These are phyloP conservation scores for Semicossyphus pulcher DNA, from an alignment of 2,113 vertebrate species.

Conservation along the genomic window DNA sequence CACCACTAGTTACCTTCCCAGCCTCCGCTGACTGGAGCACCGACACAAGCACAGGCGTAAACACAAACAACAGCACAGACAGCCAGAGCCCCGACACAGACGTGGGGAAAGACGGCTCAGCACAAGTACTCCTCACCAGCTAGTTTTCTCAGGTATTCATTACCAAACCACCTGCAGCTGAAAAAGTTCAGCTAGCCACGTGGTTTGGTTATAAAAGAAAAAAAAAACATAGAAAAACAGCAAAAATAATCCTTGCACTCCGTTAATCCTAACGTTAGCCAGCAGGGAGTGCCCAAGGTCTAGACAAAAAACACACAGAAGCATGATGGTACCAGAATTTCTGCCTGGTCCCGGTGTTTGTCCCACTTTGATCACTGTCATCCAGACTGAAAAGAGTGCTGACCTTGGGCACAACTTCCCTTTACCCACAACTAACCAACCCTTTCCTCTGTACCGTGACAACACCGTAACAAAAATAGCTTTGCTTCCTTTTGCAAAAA, in stretches of 20 bases:
- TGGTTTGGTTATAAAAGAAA: conserved; percentile 24
- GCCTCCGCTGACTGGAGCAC: conserved; percentile 86
- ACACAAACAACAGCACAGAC: conserved; percentile 34
- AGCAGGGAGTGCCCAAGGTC: conserved; percentile 69
- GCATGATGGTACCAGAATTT: no score
- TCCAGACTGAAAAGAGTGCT: not conserved
- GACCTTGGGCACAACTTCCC: conserved; percentile 58
- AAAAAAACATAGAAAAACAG: not conserved
- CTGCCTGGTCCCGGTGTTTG: not conserved
- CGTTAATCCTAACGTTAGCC: conserved; percentile 69
- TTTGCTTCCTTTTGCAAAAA: conserved; percentile 51
- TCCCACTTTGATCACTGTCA: not conserved
- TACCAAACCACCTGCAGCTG: conserved; percentile 29
- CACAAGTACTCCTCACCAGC: conserved; percentile 68
- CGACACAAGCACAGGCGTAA: conserved; percentile 35
- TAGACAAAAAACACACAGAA: not conserved
- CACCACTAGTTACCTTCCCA: conserved; percentile 84
- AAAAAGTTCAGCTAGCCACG: conserved; percentile 2
- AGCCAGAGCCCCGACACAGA: conserved; percentile 55
- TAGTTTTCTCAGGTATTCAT: conserved; percentile 75
- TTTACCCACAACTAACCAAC: conserved; percentile 67
- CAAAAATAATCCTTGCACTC: conserved; percentile 58
- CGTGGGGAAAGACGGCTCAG: conserved; percentile 37
- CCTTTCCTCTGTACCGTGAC: conserved; percentile 81
- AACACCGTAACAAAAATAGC: conserved; percentile 60